Evolutionary conservation across 2,797 vertebrate genomes (phyloP).

Genomic region (Taeniopygia guttata): DNA sequence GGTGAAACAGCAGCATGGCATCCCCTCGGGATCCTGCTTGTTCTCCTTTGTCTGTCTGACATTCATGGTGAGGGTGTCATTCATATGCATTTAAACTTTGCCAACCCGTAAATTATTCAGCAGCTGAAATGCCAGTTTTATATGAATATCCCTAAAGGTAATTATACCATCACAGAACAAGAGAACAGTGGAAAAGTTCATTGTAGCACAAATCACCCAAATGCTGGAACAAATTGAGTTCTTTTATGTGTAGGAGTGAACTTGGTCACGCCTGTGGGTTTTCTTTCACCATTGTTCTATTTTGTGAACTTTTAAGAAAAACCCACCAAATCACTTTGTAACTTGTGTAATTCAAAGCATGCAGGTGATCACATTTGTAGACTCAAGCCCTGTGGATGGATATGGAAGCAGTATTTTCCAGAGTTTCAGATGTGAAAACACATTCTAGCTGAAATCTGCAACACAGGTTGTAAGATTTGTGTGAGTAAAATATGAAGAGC

Average conservation of each 20-base stretch:
- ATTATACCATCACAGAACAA: not conserved
- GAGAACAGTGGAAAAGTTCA: not conserved
- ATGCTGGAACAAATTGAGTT: not conserved
- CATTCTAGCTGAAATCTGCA: not conserved
- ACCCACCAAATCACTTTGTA: not conserved
- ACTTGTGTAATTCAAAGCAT: not conserved
- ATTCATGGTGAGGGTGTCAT: not conserved
- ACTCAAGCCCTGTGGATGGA: not conserved
- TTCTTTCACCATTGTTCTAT: not conserved
- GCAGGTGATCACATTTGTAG: not conserved
- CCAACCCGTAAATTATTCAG: not conserved
- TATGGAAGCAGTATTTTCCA: not conserved
- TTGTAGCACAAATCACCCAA: not conserved
- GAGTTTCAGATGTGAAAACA: not conserved
- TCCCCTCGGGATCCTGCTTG: not conserved
- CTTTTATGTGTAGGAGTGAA: not conserved
- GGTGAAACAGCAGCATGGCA: not conserved
- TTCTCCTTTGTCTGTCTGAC: not conserved
- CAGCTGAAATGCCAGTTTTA: not conserved
- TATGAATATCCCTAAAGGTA: not conserved
- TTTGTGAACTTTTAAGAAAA: not conserved
- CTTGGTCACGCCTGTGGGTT: not conserved
- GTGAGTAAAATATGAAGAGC: not conserved
- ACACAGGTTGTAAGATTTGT: not conserved
- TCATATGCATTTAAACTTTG: not conserved